Evolutionary conservation across 2,888 invertebrate species (phyloP), one percentile per base, ranked within the genome.

Genomic region (Sminthurides aquaticus): DNA sequence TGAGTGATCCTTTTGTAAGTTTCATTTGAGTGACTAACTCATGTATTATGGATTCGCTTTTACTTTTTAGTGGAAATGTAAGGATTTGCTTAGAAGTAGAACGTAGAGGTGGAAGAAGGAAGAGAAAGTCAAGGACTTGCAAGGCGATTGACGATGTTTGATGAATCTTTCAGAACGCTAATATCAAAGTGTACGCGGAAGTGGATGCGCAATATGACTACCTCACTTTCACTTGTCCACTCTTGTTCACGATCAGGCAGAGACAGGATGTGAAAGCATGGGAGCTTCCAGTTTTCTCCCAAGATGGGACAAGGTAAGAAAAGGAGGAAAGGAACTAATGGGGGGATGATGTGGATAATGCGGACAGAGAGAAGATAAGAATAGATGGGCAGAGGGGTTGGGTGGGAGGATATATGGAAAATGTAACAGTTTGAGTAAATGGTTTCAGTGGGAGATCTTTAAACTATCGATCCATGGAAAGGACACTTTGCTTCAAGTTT

Each of bases 161-260:
- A 34, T 15, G 43, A 34, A 34, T 34, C 8, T 34, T 34, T 34
- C 29, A 61, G 60, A 54, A 52, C 54, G 60, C 54, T 24, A 61
- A 52, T 52, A 34, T 61, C 54, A 61, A 61, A 61, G 60, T 61
- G 2, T 61, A 52, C 28, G 60, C 60, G 20, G 60, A 61, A 54
- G 60, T 61, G 15, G 29, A 28, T 28, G 54, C 52, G 20, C 2
- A 54, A 15, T 52, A 28, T 27, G 62, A 62, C 28, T 20, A 55
- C 2, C 11, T 62, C 18, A 62, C 57, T n/a, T 8, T 20, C 2
- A 34, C 28, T 28, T 66, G 62, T 58, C 66, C 66, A 8, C 49
- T 66, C 1, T 55, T 63, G 8, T 66, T 66, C 28, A 66, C 63
- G 2, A 59, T 66, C n/a, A 27, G 59, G 1, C 66, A 66, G 49